These are phyloP conservation scores for Colistium nudipinnis DNA, from an alignment of 2,113 vertebrate species.

Conservation along the genomic window DNA sequence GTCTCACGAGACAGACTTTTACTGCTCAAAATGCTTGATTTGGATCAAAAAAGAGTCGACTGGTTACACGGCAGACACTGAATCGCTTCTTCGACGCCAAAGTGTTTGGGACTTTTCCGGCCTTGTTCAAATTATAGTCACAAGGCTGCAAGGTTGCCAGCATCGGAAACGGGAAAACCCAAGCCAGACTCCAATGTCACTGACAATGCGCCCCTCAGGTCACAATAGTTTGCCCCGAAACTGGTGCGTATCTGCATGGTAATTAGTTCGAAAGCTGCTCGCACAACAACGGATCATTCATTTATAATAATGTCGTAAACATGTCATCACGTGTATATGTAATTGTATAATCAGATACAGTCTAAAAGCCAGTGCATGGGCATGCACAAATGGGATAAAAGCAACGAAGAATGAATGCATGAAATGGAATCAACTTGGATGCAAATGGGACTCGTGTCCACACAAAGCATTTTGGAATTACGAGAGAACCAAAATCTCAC, in stretches of 20 bases:
- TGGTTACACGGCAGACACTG: background rate
- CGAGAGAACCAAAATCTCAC: background rate
- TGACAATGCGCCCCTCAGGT: constrained; percentile 50
- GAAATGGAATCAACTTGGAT: too few species aligned
- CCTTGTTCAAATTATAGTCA: constrained; percentile 61
- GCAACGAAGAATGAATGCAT: too few species aligned
- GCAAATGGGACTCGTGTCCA: too few species aligned
- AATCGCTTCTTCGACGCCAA: background rate
- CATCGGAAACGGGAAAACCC: constrained; percentile 53
- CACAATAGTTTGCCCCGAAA: constrained; percentile 20
- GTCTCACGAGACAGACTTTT: background rate
- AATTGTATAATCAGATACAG: constrained; percentile 41
- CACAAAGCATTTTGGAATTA: background rate
- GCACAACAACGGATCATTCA: constrained; percentile 55
- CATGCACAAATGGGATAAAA: too few species aligned
- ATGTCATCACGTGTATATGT: constrained; percentile 34
- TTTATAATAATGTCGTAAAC: constrained; percentile 28
- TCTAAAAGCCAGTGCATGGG: constrained; percentile 33
- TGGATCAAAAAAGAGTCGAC: background rate
- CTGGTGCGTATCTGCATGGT: constrained; percentile 37
- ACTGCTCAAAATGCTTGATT: background rate
- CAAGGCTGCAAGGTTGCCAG: constrained; percentile 38
- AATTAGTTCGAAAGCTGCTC: constrained; percentile 39
- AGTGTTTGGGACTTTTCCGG: constrained; percentile 48
- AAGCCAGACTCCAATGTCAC: constrained; percentile 32